Evolutionary conservation across 2,113 vertebrate genomes (phyloP), one percentile per base, ranked within the genome.

Genomic region (Apodemus speciosus): DNA sequence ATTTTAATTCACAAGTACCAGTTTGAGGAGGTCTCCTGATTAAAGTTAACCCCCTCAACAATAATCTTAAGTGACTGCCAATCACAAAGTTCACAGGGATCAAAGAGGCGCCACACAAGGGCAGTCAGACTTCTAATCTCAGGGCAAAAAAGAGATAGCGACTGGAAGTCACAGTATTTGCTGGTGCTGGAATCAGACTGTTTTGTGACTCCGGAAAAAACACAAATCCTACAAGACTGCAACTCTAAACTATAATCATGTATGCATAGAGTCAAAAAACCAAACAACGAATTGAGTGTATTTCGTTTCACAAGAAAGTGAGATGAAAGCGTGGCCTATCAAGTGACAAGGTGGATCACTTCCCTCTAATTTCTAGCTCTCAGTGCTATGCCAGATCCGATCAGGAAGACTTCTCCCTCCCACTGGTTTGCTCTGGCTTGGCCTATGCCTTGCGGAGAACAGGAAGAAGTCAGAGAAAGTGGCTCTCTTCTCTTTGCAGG

Each of bases 291-390:
- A 60, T 14, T 40, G n/a, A 68, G 7, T 83, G 64, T 68, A 85
- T 9, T 32, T 85, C 85, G 68, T 73, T 88, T 92, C 88, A 80
- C 58, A 66, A 80, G 91, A 95, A 94, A 88, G 10, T 76, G 79
- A 93, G 53, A 62, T 3, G 56, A 89, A 90, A 96, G 51, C 2
- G 35, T 20, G 75, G 75, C 91, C 88, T 83, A 64, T 43, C 60
- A 64, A 69, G 60, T 15, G 73, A 60, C 73, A 89, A 27, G 13
- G 53, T 62, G 38, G 35, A 75, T 64, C 64, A 92, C 49, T 87
- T 79, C 56, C 51, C 88, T 75, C 89, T 13, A 64, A 79, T 91
- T 60, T 94, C 62, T 92, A 62, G 32, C n/a, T 86, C 46, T 89
- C 11, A 30, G 40, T 32, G 66, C 25, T 81, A 53, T 35, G 6